A percentile compares a stretch with the other conserved stretches of the same genome.
phyloP scores from a whole-genome alignment of 2,888 invertebrate species.

The Theodoxus fluviatilis region DNA sequence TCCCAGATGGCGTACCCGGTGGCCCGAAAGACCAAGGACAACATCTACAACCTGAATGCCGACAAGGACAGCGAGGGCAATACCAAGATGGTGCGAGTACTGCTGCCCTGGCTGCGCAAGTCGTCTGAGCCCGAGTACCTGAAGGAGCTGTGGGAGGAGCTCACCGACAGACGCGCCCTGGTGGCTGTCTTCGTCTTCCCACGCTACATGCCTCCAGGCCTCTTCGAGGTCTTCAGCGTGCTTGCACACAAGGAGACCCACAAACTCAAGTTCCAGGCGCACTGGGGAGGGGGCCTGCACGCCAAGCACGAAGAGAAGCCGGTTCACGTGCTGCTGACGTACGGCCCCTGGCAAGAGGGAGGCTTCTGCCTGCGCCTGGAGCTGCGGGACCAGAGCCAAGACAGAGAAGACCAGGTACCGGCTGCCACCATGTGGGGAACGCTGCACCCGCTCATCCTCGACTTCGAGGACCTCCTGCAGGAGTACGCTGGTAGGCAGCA shows the following conservation, averaged over 20 bases:
- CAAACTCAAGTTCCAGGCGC: conserved; percentile 46
- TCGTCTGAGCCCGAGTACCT: conserved; percentile 44
- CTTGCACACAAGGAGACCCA: conserved; percentile 43
- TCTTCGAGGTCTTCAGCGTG: conserved; percentile 55
- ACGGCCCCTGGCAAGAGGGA: conserved; percentile 10
- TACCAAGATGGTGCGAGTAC: conserved; percentile 39
- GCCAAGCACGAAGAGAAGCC: conserved; percentile 42
- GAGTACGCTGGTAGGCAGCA: conserved; percentile 52
- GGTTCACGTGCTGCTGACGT: conserved; percentile 35
- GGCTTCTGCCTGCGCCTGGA: conserved; percentile 33
- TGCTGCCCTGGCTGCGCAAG: conserved; percentile 55
- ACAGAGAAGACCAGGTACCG: conserved; percentile 39
- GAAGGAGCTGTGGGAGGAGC: conserved; percentile 39
- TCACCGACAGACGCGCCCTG: conserved; percentile 38
- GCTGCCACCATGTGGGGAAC: conserved; percentile 53
- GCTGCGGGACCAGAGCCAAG: conserved; percentile 43
- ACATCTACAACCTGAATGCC: conserved; percentile 18
- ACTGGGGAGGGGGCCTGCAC: conserved; percentile 57
- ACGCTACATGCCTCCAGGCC: conserved; percentile 57
- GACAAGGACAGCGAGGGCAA: conserved; percentile 34
- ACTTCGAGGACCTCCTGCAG: conserved; percentile 54
- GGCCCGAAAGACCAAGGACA: conserved; percentile 36
- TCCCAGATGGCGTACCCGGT: conserved; percentile 57
- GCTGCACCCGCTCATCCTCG: conserved; percentile 54
- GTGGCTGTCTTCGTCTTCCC: conserved; percentile 53